Conservation (phyloP, 1,140 invertebrate species). For the Drosophila funebris region DNA sequence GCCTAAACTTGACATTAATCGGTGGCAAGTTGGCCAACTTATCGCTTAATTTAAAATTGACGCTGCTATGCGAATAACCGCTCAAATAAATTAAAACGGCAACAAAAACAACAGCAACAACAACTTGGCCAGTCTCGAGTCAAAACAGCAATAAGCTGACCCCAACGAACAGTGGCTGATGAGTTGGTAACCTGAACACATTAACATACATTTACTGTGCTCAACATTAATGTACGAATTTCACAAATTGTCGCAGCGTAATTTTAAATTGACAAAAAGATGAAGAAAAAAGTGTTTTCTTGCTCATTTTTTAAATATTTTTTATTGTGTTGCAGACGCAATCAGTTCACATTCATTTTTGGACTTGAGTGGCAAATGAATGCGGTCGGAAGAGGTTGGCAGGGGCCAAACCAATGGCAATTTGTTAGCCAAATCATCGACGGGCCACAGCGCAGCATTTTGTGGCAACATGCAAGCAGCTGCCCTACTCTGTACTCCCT, state of each 20-base stretch:
- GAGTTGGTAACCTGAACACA: slow-evolving; percentile 45
- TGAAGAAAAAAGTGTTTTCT: not conserved
- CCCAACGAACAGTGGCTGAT: not conserved
- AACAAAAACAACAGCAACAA: slow-evolving; percentile 11
- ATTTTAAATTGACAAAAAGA: slow-evolving; percentile 9
- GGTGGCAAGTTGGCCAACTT: slow-evolving; percentile 25
- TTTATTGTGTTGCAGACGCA: slow-evolving; percentile 1
- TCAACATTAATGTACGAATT: slow-evolving; percentile 36
- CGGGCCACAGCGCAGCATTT: slow-evolving; percentile 7
- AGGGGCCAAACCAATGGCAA: not conserved
- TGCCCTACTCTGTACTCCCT: no score
- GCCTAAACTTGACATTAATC: slow-evolving; percentile 45
- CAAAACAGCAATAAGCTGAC: slow-evolving; percentile 10
- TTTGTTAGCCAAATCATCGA: slow-evolving; percentile 9
- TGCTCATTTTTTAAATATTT: no score
- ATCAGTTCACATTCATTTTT: slow-evolving; percentile 31
- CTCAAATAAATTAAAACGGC: slow-evolving; percentile 5
- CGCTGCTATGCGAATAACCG: not conserved
- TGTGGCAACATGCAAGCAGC: not conserved
- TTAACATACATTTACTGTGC: slow-evolving; percentile 68
- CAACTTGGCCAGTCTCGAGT: not conserved
- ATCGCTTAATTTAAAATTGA: slow-evolving; percentile 21
- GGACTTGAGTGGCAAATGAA: not conserved
- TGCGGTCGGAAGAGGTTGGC: not conserved
- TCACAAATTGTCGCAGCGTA: slow-evolving; percentile 22